phyloP scores from a whole-genome alignment of 2,113 vertebrate genomes.

The Pachycephala philippinensis region DNA sequence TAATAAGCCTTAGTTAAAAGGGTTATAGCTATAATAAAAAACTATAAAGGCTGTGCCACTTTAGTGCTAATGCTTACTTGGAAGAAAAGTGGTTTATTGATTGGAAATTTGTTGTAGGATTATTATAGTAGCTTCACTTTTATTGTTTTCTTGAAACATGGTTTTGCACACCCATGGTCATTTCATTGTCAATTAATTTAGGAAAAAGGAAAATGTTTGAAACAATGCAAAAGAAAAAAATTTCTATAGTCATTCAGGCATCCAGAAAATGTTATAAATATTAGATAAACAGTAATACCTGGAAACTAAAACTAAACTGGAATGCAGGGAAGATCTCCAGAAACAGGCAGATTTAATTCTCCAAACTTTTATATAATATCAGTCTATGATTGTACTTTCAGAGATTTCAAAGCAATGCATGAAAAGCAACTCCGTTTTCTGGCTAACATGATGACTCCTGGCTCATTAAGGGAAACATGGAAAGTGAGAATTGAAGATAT shows the following conservation, averaged over 20 bases:
- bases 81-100: neutral
- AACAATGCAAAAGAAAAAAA: neutral
- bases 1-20: neutral
- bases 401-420: neutral
- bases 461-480: neutral
- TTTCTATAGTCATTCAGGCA: neutral
- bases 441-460: neutral
- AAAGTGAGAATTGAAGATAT: neutral
- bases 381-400: neutral
- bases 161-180: neutral
- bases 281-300: neutral
- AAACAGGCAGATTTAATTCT: neutral
- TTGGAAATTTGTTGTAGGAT: neutral
- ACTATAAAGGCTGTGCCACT: neutral
- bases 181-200: neutral
- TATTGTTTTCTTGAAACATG: neutral
- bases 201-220: neutral
- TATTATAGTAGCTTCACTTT: neutral
- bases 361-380: neutral
- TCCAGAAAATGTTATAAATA: neutral
- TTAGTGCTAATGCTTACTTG: neutral
- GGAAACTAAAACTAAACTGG: neutral
- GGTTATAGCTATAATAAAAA: neutral
- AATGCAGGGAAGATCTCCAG: neutral
- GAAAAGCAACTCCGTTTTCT: neutral